Conservation (phyloP, 2,797 vertebrate species). For the Xerus rutilus region DNA sequence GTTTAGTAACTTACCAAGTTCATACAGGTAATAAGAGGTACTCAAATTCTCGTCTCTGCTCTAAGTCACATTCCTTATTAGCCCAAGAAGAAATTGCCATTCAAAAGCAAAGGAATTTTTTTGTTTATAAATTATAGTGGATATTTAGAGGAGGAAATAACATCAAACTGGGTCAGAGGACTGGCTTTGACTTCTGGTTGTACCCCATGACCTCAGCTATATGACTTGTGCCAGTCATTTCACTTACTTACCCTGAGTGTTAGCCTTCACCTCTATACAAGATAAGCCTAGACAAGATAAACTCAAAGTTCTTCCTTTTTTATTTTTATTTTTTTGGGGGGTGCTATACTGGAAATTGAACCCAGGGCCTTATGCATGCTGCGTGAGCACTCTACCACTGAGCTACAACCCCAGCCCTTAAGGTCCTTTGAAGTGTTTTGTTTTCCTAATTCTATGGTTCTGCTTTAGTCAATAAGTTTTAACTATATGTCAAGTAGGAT, state of each 20-base stretch:
- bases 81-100: slow-evolving; percentile 12
- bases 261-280: neutral
- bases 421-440: neutral
- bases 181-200: neutral
- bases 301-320: neutral
- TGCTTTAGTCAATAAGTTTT: neutral
- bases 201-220: neutral
- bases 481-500: neutral
- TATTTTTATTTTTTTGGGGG: no score
- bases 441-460: neutral
- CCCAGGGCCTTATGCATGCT: no score
- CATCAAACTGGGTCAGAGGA: neutral
- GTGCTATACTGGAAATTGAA: no score
- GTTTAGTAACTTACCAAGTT: neutral
- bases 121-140: neutral
- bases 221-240: neutral
- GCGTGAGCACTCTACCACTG: no score
- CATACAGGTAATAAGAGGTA: neutral
- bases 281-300: neutral
- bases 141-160: neutral
- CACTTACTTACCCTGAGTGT: neutral
- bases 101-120: neutral
- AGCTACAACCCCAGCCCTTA: neutral
- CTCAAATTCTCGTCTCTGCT: slow-evolving; percentile 24
- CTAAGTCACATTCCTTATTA: neutral